phyloP scores from a whole-genome alignment of 2,113 vertebrate genomes.

The Lucifuga dentata region DNA sequence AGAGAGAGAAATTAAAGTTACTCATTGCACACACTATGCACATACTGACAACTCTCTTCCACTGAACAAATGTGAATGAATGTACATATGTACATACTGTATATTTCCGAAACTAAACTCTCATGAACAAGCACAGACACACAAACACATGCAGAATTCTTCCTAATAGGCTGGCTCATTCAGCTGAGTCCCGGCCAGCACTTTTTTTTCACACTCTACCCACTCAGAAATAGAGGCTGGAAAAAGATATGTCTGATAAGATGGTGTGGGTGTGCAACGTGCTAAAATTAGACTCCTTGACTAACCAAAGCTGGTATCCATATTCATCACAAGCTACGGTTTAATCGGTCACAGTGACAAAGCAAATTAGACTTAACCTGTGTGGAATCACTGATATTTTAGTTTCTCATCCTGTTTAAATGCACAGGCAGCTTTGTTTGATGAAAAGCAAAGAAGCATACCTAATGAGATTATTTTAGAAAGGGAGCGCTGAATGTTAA shows the following conservation, averaged over 20 bases:
- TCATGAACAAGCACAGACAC: neutral
- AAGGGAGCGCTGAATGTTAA: slow-evolving; percentile 5
- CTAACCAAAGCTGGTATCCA: slow-evolving; percentile 24
- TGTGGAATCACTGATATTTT: slow-evolving; percentile 10
- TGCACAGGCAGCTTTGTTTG: neutral
- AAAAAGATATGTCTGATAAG: neutral
- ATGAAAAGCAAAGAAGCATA: slow-evolving; percentile 1
- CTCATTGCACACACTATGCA: neutral
- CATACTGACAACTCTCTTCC: neutral
- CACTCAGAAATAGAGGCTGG: slow-evolving; percentile 4
- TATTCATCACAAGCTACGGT: slow-evolving; percentile 6
- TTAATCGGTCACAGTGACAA: slow-evolving; percentile 38
- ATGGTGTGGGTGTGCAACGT: neutral
- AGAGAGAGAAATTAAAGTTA: too few species aligned
- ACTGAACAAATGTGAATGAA: too few species aligned
- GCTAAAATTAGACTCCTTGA: slow-evolving; percentile 28
- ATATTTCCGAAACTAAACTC: neutral
- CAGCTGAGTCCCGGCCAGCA: slow-evolving; percentile 17
- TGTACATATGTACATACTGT: too few species aligned
- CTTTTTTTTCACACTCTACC: slow-evolving; percentile 11
- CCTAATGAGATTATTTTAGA: slow-evolving; percentile 34
- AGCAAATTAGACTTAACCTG: slow-evolving; percentile 29
- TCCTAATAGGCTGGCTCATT: slow-evolving; percentile 28
- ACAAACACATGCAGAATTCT: slow-evolving; percentile 13
- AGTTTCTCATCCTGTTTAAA: slow-evolving; percentile 12